These are phyloP conservation scores for Setipinna tenuifilis DNA, from an alignment of 2,797 vertebrate genomes.

Conservation along the genomic window DNA sequence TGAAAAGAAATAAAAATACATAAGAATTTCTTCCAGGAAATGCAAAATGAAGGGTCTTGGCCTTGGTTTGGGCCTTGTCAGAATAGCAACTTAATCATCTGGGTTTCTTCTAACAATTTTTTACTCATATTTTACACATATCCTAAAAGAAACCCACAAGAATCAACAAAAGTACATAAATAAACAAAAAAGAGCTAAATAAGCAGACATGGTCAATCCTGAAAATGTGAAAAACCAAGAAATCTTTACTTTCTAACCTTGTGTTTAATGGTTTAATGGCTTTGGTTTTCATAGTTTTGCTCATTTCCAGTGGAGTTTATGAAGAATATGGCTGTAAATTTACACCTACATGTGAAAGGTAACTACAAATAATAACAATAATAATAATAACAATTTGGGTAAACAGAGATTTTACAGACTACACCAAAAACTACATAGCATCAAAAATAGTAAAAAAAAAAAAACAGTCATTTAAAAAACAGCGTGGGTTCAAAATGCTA, in stretches of 20 bases:
- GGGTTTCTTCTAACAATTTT: not conserved
- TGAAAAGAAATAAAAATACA: not conserved
- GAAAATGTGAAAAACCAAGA: not conserved
- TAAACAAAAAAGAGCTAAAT: not conserved
- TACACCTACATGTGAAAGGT: not conserved
- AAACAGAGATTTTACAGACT: not conserved
- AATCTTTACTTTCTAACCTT: not conserved
- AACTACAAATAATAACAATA: not conserved
- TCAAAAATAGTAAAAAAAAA: not conserved
- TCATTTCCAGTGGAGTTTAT: not conserved
- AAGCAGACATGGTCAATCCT: not conserved
- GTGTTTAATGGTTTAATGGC: not conserved
- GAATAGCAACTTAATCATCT: not conserved
- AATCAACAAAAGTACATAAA: not conserved
- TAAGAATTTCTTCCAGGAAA: not conserved
- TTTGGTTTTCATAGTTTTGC: constrained; percentile 48
- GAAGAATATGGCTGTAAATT: not conserved
- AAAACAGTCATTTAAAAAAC: not conserved
- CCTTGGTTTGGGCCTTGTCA: not conserved
- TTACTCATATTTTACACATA: not conserved
- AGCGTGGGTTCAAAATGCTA: not conserved
- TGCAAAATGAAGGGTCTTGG: not conserved
- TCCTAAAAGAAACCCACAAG: not conserved
- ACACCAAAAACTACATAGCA: too few species aligned
- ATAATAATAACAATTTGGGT: not conserved